A percentile compares a stretch with the other conserved stretches of the same genome.
Conservation (phyloP, 2,113 vertebrate genomes). For the Dipodomys merriami region DNA sequence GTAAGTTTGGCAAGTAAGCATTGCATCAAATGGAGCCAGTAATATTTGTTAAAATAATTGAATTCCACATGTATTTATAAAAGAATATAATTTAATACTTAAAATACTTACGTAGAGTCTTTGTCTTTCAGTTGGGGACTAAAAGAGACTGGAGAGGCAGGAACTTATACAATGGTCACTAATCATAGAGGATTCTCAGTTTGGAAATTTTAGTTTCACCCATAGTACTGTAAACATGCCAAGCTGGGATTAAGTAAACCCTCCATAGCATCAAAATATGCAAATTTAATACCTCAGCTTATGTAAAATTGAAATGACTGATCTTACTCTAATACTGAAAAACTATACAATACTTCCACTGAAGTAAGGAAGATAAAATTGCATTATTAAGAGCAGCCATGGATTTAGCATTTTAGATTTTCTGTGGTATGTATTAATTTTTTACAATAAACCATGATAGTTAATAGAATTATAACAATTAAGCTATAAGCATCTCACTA, state of each 20-base stretch:
- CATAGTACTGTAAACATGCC: slow-evolving; percentile 1
- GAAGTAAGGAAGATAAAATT: slow-evolving; percentile 6
- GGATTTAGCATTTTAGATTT: slow-evolving; percentile 31
- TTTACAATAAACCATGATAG: no score
- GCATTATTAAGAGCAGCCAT: background rate
- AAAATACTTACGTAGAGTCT: background rate
- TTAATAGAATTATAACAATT: no score
- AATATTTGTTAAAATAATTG: slow-evolving; percentile 45
- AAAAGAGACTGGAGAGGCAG: background rate
- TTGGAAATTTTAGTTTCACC: slow-evolving; percentile 54
- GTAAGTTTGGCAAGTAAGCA: slow-evolving; percentile 21
- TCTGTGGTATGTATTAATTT: background rate
- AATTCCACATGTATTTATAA: background rate
- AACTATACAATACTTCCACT: background rate
- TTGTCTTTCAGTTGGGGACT: background rate
- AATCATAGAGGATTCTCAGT: slow-evolving; percentile 32
- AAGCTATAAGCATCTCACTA: no score
- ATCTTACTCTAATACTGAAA: slow-evolving; percentile 5
- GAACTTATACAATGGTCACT: background rate
- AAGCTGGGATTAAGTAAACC: slow-evolving; percentile 12
- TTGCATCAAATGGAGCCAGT: background rate
- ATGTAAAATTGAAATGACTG: slow-evolving; percentile 43
- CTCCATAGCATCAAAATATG: slow-evolving; percentile 26
- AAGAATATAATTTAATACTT: slow-evolving; percentile 41
- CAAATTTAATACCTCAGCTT: slow-evolving; percentile 41